Conservation (phyloP, 2,797 vertebrate genomes). For the Tragopan temminckii region DNA sequence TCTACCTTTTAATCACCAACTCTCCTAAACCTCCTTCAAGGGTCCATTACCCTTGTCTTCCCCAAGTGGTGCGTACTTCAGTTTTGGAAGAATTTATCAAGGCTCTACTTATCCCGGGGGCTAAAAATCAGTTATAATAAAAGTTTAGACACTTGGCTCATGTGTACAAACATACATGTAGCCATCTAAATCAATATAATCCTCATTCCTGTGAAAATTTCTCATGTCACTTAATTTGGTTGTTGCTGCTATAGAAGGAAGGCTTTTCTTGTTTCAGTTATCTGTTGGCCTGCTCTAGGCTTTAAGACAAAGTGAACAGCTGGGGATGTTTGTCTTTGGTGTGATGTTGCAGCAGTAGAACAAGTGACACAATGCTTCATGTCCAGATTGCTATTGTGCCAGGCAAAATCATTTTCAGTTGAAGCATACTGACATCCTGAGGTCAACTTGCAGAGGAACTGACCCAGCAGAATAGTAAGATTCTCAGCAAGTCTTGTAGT, state of each 20-base stretch:
- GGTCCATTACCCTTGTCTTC: neutral
- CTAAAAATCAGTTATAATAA: neutral
- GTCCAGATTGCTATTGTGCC: neutral
- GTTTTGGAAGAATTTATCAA: neutral
- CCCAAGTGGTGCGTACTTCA: neutral
- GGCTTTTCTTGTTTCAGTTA: neutral
- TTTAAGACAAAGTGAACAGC: neutral
- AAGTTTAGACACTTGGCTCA: neutral
- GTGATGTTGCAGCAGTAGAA: neutral
- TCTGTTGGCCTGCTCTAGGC: neutral
- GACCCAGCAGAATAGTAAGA: neutral
- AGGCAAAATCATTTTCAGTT: neutral
- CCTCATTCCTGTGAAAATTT: neutral
- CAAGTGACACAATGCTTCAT: neutral
- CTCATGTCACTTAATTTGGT: neutral
- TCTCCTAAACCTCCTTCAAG: neutral
- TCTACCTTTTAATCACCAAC: neutral
- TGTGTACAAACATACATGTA: neutral
- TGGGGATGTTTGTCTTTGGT: neutral
- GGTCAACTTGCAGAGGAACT: neutral
- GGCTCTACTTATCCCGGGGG: neutral
- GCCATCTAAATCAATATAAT: neutral
- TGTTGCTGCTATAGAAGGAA: neutral
- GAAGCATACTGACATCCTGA: neutral
- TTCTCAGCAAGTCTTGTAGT: neutral